Conservation (phyloP, 35 echinoderm and acorn worm species). For the Patiria miniata region DNA sequence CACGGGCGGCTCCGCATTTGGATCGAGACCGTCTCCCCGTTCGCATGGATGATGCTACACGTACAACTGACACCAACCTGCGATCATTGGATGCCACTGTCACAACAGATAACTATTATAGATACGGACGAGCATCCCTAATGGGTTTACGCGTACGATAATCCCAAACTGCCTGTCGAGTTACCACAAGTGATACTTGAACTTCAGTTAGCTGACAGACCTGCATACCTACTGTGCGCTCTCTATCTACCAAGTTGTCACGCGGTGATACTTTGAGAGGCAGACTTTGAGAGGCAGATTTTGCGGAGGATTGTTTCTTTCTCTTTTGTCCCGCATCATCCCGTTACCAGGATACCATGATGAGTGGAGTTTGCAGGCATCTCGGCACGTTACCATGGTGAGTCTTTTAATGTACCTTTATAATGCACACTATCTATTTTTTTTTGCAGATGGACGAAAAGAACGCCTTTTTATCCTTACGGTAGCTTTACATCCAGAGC, state of each 20-base stretch:
- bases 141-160: neutral
- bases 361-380: constrained; percentile 3
- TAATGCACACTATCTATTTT: no score
- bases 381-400: neutral
- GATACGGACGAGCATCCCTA: neutral
- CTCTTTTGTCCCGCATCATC: no score
- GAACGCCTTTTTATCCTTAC: no score
- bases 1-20: neutral
- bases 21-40: neutral
- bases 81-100: no score
- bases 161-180: neutral
- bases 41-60: neutral
- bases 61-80: neutral
- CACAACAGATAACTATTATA: no score
- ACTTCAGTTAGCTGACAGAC: neutral
- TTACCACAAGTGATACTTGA: neutral
- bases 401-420: neutral
- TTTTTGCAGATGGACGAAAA: no score
- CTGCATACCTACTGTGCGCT: neutral
- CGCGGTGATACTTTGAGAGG: neutral
- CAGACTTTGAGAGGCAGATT: no score
- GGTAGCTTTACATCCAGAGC: no score
- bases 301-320: neutral
- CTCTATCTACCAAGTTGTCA: neutral
- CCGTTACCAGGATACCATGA: constrained; percentile 5